Evolutionary conservation across 2,797 vertebrate genomes (phyloP).

Genomic region (Sebastes trivittatus): DNA sequence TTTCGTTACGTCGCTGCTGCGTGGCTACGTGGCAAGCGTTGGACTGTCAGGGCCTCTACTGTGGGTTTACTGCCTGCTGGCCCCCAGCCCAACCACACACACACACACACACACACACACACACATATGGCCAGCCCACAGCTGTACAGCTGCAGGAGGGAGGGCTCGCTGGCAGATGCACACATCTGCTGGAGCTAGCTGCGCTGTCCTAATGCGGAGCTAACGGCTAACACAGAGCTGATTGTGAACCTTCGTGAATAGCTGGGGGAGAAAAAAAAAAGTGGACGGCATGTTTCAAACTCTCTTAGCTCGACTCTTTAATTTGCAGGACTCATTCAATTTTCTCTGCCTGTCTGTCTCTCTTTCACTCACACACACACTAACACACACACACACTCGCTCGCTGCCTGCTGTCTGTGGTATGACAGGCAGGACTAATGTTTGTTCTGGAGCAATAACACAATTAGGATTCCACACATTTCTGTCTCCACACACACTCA

Average conservation of each 20-base stretch:
- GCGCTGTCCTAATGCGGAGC: conserved; percentile 42
- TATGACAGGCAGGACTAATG: conserved; percentile 77
- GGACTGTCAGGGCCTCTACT: conserved; percentile 68
- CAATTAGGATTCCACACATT: conserved; percentile 80
- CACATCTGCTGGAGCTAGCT: conserved; percentile 63
- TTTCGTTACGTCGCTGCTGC: conserved; percentile 60
- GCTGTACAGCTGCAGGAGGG: conserved; percentile 69
- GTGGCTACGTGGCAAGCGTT: conserved; percentile 72
- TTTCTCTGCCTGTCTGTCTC: conserved; percentile 26
- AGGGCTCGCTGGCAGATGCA: conserved; percentile 66
- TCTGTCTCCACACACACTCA: conserved; percentile 53
- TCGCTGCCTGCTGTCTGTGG: conserved; percentile 62
- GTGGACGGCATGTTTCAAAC: conserved; percentile 29
- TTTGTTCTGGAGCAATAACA: conserved; percentile 81
- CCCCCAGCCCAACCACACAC: conserved; percentile 66
- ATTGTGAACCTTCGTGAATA: conserved; percentile 47
- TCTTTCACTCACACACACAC: not conserved
- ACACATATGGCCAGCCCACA: conserved; percentile 51
- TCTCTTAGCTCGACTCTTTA: conserved; percentile 36
- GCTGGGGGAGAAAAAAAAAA: not conserved
- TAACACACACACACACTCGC: conserved; percentile 6
- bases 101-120: conserved; percentile 30
- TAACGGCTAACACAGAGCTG: conserved; percentile 50
- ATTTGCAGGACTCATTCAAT: conserved; percentile 62
- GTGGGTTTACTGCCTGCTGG: conserved; percentile 76